Evolutionary conservation across 2,888 invertebrate genomes (phyloP).

Genomic region (Philonicus albiceps): DNA sequence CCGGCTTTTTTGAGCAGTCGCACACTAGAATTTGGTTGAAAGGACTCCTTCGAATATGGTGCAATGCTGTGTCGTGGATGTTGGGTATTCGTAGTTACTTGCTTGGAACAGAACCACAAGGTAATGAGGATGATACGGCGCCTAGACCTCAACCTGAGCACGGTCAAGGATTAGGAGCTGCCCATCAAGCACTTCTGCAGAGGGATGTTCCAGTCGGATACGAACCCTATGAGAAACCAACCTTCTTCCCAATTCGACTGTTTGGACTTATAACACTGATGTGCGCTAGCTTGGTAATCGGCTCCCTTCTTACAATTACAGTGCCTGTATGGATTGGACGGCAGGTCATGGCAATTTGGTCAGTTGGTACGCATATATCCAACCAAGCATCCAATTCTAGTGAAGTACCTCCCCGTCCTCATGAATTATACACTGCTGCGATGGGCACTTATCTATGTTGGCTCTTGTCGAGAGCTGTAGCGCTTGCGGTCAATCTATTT

Average conservation of each 20-base stretch:
- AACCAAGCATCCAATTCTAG: slow-evolving; percentile 58
- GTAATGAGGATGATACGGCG: slow-evolving; percentile 53
- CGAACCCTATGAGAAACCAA: slow-evolving; percentile 88
- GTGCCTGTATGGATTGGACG: slow-evolving; percentile 92
- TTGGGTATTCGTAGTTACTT: slow-evolving; percentile 90
- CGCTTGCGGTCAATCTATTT: slow-evolving; percentile 85
- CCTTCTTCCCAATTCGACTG: slow-evolving; percentile 78
- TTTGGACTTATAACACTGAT: slow-evolving; percentile 77
- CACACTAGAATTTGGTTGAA: slow-evolving; percentile 96
- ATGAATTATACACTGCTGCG: slow-evolving; percentile 95
- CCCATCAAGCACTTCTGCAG: slow-evolving; percentile 87
- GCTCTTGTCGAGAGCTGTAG: slow-evolving; percentile 84
- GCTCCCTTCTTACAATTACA: slow-evolving; percentile 81
- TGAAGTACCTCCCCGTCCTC: slow-evolving; percentile 71
- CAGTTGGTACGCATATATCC: slow-evolving; percentile 66
- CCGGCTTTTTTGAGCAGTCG: slow-evolving; percentile 94
- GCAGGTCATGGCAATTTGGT: slow-evolving; percentile 86
- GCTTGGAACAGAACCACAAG: slow-evolving; percentile 73
- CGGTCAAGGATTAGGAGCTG: slow-evolving; percentile 73
- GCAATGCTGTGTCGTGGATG: slow-evolving; percentile 81
- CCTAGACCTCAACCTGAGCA: slow-evolving; percentile 59
- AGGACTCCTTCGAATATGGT: slow-evolving; percentile 87
- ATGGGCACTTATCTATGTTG: slow-evolving; percentile 94
- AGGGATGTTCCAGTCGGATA: slow-evolving; percentile 85
- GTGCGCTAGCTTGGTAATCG: slow-evolving; percentile 83